Evolutionary conservation across 1,140 invertebrate genomes (phyloP).

Genomic region (Hyposmocoma kahamanoa): DNA sequence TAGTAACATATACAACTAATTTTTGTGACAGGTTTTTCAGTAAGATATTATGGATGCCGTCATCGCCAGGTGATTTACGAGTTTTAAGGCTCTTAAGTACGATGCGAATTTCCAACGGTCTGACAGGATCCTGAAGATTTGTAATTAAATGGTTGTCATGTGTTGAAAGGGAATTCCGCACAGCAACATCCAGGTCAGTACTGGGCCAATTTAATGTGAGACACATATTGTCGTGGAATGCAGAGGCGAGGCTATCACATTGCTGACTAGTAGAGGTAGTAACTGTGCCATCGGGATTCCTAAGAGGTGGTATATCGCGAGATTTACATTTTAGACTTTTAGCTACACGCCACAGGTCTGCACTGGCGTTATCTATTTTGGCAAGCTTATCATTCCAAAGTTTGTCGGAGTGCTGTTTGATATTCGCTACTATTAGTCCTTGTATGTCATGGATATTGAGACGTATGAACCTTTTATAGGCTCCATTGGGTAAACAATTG

Average conservation of each 20-base stretch:
- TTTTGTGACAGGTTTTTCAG: conserved; percentile 5
- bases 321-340: neutral
- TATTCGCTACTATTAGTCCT: too few species aligned
- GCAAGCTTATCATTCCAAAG: neutral
- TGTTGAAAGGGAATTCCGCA: too few species aligned
- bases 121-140: neutral
- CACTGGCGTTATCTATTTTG: neutral
- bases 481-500: too few species aligned
- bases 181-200: too few species aligned
- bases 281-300: too few species aligned
- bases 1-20: conserved; percentile 1
- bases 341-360: neutral
- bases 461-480: too few species aligned
- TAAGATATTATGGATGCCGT: neutral
- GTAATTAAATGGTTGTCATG: too few species aligned
- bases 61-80: conserved; percentile 3
- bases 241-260: neutral
- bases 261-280: neutral
- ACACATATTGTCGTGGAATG: too few species aligned
- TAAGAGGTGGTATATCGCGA: too few species aligned
- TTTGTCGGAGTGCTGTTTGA: too few species aligned
- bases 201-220: too few species aligned
- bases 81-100: neutral
- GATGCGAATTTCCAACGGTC: neutral
- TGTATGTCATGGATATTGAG: too few species aligned